A percentile compares a stretch with the other conserved stretches of the same genome.
phyloP scores from a whole-genome alignment of 1,140 invertebrate species.

The Gonatopus flavifemur region DNA sequence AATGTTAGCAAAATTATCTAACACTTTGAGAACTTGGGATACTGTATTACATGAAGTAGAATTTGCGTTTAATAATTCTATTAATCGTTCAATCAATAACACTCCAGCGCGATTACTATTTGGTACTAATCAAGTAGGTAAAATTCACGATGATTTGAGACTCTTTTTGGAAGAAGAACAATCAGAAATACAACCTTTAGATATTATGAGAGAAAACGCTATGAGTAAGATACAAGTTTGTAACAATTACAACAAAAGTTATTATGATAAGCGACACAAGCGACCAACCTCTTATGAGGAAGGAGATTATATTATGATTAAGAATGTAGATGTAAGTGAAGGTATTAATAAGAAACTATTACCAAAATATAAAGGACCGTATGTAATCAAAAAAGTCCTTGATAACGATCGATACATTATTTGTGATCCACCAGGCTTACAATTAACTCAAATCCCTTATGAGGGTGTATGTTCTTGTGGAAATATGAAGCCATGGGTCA shows the following conservation, averaged over 20 bases:
- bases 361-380: background rate
- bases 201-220: background rate
- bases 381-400: background rate
- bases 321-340: background rate
- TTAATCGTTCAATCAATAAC: background rate
- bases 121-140: background rate
- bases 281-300: background rate
- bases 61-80: background rate
- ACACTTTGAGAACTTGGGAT: background rate
- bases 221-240: background rate
- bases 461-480: conserved; percentile 8
- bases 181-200: background rate
- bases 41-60: background rate
- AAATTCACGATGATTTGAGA: background rate
- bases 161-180: background rate
- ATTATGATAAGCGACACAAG: background rate
- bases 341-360: background rate
- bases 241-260: background rate
- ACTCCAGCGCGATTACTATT: background rate
- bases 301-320: background rate
- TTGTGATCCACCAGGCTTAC: background rate
- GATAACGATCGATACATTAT: background rate
- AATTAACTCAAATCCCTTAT: background rate
- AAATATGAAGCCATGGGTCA: conserved; percentile 8
- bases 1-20: background rate